Evolutionary conservation across 2,113 vertebrate genomes (phyloP), one percentile per base, ranked within the genome.

Genomic region (Condylura cristata): DNA sequence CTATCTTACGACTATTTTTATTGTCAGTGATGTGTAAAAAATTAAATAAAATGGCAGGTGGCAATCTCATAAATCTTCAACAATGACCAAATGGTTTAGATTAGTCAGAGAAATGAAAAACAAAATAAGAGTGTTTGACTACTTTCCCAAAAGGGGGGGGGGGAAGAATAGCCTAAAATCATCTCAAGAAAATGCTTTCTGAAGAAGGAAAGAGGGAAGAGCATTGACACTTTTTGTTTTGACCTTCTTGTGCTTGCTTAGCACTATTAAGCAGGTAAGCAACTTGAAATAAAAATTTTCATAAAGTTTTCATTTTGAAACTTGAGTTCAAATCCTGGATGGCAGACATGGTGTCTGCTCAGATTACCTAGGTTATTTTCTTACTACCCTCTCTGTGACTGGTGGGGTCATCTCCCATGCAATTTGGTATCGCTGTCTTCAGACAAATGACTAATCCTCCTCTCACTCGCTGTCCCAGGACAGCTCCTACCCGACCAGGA

Each of bases 61-160:
- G 85, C 63, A 46, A 85, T 72, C 71, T 95, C 78, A 76, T 96
- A 96, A 96, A 71, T 95, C 96, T 96, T 86, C 89, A 89, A 24
- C 5, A 26, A 65, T 81, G 71, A 97, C 89, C 37, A 97, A 98
- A 95, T 95, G 95, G 84, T 86, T 98, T 76, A 76, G 95, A 96
- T 97, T 97, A 98, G 90, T 95, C 86, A 95, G n/a, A 96, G 91
- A 90, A 63, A 44, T 83, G 17, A 93, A 97, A 97, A 95, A 85
- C 32, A 96, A 91, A 94, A 97, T 28, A 95, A 90, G 66, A 96
- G 22, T 9, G 32, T 93, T 91, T 95, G 95, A 78, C 86, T 90
- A 26, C 78, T 97, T 98, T 84, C 75, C 95, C 88, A 92, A 95
- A 90, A 30, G 60, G 70, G 32, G 66, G 44, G 65, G n/a, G 60